Evolutionary conservation across 2,888 invertebrate genomes (phyloP).

Genomic region (Cephus spinipes): DNA sequence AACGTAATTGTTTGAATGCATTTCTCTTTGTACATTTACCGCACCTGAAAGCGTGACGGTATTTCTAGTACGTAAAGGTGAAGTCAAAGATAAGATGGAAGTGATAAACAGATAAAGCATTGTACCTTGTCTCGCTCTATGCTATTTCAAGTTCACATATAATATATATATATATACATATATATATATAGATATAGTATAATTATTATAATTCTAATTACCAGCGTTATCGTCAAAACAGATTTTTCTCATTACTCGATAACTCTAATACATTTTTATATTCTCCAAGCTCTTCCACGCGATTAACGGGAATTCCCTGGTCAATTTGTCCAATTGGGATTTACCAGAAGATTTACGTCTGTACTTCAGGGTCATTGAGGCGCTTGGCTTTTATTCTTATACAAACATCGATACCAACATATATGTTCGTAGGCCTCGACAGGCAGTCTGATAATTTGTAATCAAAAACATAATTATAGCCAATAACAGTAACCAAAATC

Average conservation of each 20-base stretch:
- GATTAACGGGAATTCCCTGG: neutral
- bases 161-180: too few species aligned
- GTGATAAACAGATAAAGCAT: neutral
- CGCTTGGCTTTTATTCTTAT: neutral
- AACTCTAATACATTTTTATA: neutral
- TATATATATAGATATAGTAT: neutral
- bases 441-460: neutral
- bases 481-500: neutral
- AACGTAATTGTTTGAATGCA: neutral
- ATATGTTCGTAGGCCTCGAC: neutral
- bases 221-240: neutral
- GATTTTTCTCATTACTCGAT: neutral
- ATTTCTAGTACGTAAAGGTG: neutral
- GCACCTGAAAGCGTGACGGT: neutral
- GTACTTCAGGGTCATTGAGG: neutral
- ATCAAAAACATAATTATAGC: neutral
- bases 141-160: too few species aligned
- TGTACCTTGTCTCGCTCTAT: too few species aligned
- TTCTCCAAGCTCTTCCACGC: neutral
- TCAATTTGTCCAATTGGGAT: neutral
- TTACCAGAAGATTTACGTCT: neutral
- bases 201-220: neutral
- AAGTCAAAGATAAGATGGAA: neutral
- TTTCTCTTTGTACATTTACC: neutral
- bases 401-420: neutral